These are phyloP conservation scores for Galbula dea DNA, from an alignment of 2,113 vertebrate species.

Conservation along the genomic window DNA sequence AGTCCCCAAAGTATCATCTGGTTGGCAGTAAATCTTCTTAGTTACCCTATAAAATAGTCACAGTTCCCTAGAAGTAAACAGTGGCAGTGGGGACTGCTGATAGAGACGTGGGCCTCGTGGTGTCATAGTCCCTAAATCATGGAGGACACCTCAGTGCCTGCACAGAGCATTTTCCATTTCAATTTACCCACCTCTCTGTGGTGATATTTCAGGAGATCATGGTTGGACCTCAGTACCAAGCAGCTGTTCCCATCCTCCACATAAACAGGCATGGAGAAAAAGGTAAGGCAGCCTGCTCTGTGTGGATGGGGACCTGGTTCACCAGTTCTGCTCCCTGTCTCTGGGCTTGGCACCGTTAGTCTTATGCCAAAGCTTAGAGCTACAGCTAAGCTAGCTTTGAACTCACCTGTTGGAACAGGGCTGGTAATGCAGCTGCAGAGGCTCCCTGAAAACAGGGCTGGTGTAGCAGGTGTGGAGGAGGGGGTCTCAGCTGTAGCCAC, in stretches of 20 bases:
- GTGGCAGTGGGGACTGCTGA: background rate
- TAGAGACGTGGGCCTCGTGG: background rate
- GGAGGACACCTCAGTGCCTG: background rate
- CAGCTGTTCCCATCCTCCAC: constrained; percentile 81
- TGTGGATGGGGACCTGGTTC: background rate
- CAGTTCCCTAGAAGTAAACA: background rate
- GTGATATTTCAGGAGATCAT: constrained; percentile 85
- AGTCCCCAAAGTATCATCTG: background rate
- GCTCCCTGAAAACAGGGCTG: background rate
- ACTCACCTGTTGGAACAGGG: background rate
- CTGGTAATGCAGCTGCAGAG: background rate
- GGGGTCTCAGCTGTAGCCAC: background rate
- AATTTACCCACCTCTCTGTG: background rate
- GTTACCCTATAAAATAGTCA: background rate
- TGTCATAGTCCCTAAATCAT: background rate
- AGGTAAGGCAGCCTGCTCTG: constrained; percentile 68
- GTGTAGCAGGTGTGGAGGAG: background rate
- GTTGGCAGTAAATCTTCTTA: background rate
- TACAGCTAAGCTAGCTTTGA: background rate
- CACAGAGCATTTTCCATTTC: fast-evolving
- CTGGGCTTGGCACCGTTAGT: background rate
- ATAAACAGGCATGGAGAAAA: constrained; percentile 74
- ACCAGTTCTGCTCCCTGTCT: background rate
- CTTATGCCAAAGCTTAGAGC: background rate
- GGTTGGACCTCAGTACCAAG: constrained; percentile 92